A percentile compares a stretch with the other conserved stretches of the same genome.
Evolutionary conservation across 2,113 vertebrate genomes (phyloP).

Genomic region (Tilapia sparmanii): DNA sequence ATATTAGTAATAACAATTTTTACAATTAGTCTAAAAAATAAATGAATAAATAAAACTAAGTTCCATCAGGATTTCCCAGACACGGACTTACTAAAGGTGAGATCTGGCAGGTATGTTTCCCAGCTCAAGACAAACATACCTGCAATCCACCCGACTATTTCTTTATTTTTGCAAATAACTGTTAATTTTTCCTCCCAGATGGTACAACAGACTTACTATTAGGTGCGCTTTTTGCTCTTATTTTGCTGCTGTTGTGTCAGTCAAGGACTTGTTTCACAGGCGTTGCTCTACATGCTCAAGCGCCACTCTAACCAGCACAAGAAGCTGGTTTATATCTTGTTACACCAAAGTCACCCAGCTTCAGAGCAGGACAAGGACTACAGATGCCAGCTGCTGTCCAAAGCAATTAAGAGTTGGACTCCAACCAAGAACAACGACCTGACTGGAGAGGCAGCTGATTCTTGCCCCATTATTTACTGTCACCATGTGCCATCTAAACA

Average conservation of each 20-base stretch:
- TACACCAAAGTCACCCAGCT: background rate
- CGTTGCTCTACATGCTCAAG: accelerated
- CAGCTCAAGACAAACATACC: background rate
- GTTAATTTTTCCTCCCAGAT: background rate
- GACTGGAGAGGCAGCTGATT: background rate
- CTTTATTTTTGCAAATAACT: background rate
- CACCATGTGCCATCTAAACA: background rate
- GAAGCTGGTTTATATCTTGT: accelerated
- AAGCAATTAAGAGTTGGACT: background rate
- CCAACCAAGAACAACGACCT: background rate
- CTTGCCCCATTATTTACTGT: background rate
- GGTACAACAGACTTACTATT: background rate
- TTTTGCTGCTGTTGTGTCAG: background rate
- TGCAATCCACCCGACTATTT: accelerated
- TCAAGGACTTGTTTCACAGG: background rate
- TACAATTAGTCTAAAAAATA: background rate
- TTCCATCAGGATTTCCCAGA: background rate
- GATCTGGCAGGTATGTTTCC: background rate
- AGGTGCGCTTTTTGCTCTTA: background rate
- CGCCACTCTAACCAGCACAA: background rate
- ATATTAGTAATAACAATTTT: background rate
- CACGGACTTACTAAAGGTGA: accelerated
- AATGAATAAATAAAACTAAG: background rate
- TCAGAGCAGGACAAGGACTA: background rate
- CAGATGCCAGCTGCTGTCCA: background rate